phyloP scores from a whole-genome alignment of 2,797 vertebrate species.

The Babyrousa celebensis region DNA sequence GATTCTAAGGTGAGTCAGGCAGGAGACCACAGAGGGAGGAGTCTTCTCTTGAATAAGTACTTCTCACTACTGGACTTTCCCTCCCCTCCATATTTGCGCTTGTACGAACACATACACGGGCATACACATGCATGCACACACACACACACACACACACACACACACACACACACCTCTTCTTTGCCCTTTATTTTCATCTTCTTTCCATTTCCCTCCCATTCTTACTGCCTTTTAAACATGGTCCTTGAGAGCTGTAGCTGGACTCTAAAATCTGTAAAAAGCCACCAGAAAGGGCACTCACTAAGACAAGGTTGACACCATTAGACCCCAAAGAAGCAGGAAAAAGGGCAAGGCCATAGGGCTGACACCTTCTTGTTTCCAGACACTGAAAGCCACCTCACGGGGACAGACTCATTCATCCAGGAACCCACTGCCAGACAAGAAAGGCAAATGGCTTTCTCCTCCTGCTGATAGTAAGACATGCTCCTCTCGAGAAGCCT shows the following conservation, averaged over 20 bases:
- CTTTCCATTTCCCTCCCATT: neutral
- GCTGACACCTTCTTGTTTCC: neutral
- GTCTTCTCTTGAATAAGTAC: neutral
- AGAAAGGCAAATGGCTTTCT: neutral
- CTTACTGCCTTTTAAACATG: neutral
- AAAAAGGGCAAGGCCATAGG: neutral
- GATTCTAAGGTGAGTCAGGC: neutral
- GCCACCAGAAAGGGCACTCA: neutral
- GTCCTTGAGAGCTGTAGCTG: neutral
- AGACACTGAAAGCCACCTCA: neutral
- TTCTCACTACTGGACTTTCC: neutral
- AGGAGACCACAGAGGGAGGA: neutral
- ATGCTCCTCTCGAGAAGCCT: neutral
- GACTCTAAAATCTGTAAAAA: slow-evolving; percentile 12
- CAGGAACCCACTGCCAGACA: neutral
- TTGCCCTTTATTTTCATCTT: neutral
- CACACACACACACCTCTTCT: neutral
- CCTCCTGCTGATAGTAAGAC: too few species aligned
- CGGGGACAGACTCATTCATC: neutral
- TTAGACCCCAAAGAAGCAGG: neutral
- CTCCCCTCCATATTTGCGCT: accelerated
- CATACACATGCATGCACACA: accelerated
- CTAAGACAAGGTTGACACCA: neutral
- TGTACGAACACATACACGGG: neutral
- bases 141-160: neutral